Evolutionary conservation across 1,140 invertebrate genomes (phyloP).

Genomic region (Kradibia gibbosae): DNA sequence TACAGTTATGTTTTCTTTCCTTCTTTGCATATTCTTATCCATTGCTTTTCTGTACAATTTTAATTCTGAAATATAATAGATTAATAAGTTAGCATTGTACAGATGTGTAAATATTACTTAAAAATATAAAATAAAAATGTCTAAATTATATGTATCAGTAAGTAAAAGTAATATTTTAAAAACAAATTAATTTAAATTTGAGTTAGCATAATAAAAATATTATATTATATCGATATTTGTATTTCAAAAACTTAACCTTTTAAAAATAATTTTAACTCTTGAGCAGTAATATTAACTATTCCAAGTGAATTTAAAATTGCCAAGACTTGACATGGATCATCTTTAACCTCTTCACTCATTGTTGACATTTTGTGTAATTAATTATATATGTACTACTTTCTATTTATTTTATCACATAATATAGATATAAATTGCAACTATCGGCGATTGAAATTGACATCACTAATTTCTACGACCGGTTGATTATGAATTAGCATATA

Average conservation of each 20-base stretch:
- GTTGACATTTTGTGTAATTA: background rate
- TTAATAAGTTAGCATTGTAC: background rate
- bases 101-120: background rate
- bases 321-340: slow-evolving; percentile 67
- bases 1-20: slow-evolving; percentile 61
- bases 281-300: slow-evolving; percentile 66
- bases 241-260: slow-evolving; percentile 62
- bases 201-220: background rate
- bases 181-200: background rate
- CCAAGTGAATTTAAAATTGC: slow-evolving; percentile 67
- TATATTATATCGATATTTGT: background rate
- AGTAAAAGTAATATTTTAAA: too few relatives aligned
- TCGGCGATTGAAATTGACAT: too few relatives aligned
- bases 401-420: too few relatives aligned
- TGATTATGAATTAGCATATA: too few relatives aligned
- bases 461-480: too few relatives aligned
- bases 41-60: slow-evolving; percentile 67
- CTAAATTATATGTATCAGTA: background rate
- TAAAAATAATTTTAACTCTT: slow-evolving; percentile 69
- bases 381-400: too few relatives aligned
- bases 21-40: slow-evolving; percentile 60
- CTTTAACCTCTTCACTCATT: slow-evolving; percentile 53
- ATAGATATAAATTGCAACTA: too few relatives aligned
- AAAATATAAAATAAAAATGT: background rate
- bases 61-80: slow-evolving; percentile 58